Evolutionary conservation across 2,113 vertebrate genomes (phyloP), one percentile per base, ranked within the genome.

Genomic region (Crotalus viridis): DNA sequence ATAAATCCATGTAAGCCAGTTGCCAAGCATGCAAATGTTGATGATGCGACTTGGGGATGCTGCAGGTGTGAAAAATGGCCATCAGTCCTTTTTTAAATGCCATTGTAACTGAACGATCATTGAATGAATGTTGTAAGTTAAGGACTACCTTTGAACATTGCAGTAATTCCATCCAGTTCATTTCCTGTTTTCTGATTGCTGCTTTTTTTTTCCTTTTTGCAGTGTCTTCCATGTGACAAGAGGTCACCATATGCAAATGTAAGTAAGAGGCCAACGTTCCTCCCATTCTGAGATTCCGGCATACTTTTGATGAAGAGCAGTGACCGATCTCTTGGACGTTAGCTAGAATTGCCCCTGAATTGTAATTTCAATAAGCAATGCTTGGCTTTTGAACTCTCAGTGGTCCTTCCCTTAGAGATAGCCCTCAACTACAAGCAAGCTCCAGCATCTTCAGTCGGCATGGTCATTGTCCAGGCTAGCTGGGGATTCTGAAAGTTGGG

Each of bases 161-260:
- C 26, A 33, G 74, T 43, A 43, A 15, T 19, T 46, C 28, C 46
- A 57, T 56, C n/a, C 59, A 7, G 28, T 52, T 74, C 46, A 17
- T 92, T 92, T 19, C 85, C 93, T 55, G 87, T 64, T 28, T 92
- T 52, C 22, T 24, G 17, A 55, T 21, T 43, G 69, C 0, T 24
- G 64, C 87, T 21, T 1, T 13, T 95, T 91, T 96, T 96, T 15
- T 0, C 10, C 10, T 95, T 90, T 91, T 96, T 96, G 2, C 97
- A 98, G 97, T 98, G 97, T 93, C 97, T 97, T 0, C 97, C 97
- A 74, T 98, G 98, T 95, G 93, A 90, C 0, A 33, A 94, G 0
- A 5, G 89, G 85, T 6, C 19, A 90, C 86, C 0, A n/a, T 92
- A 94, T 74, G 93, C 90, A 94, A 97, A 97, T 9, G 97, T 97